phyloP scores from a whole-genome alignment of 2,888 invertebrate genomes.

The Pelosia muscerda region DNA sequence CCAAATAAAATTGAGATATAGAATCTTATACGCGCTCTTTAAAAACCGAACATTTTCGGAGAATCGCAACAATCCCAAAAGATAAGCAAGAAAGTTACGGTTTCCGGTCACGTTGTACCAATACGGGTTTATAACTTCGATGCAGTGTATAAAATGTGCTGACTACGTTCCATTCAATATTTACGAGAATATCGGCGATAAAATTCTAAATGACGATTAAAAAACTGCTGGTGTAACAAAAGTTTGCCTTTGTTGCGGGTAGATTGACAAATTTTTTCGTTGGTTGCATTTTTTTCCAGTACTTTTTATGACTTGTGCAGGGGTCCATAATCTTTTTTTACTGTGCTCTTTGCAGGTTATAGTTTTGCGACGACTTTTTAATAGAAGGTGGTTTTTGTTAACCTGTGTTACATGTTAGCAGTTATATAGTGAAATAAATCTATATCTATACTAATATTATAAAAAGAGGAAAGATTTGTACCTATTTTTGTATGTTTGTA shows the following conservation, averaged over 20 bases:
- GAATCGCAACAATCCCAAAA: neutral
- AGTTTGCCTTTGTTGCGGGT: neutral
- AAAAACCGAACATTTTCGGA: too few species aligned
- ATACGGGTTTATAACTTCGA: conserved; percentile 17
- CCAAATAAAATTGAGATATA: too few species aligned
- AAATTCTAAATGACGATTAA: conserved; percentile 9
- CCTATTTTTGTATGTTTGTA: too few species aligned
- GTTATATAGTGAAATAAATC: too few species aligned
- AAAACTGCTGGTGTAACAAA: neutral
- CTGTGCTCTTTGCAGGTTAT: neutral
- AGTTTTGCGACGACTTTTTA: neutral
- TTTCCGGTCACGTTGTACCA: conserved; percentile 40
- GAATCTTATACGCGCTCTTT: too few species aligned
- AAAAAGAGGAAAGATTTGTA: too few species aligned
- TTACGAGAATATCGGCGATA: conserved; percentile 6
- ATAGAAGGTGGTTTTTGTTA: too few species aligned
- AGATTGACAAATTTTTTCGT: neutral
- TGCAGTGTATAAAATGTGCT: conserved; percentile 3
- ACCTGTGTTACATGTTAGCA: too few species aligned
- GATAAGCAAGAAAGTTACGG: neutral
- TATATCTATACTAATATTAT: too few species aligned
- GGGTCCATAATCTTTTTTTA: neutral
- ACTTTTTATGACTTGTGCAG: neutral
- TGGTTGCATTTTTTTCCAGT: neutral
- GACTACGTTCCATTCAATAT: neutral